These are phyloP conservation scores for Bombus balteatus DNA, from an alignment of 1,140 invertebrate genomes.

Conservation along the genomic window DNA sequence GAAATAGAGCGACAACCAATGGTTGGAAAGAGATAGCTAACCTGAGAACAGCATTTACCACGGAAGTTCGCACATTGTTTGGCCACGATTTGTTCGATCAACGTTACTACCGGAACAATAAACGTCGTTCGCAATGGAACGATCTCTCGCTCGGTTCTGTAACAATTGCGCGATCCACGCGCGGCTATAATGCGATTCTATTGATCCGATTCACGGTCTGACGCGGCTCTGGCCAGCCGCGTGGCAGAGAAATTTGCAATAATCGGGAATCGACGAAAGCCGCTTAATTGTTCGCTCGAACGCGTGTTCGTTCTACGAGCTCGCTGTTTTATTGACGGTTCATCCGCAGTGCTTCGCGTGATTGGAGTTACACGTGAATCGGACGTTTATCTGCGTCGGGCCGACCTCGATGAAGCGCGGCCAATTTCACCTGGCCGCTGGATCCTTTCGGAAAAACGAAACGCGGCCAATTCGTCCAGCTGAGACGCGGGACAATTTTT, in stretches of 20 bases:
- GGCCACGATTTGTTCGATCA: slow-evolving; percentile 16
- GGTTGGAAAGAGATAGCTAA: not conserved
- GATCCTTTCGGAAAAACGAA: not conserved
- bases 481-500: not conserved
- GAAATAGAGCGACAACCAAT: not conserved
- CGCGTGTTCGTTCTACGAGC: not conserved
- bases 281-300: slow-evolving; percentile 25
- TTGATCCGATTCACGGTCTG: not conserved
- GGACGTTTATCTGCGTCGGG: not conserved
- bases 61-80: slow-evolving; percentile 10
- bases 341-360: slow-evolving; percentile 22
- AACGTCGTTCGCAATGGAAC: not conserved
- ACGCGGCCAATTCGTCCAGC: not conserved
- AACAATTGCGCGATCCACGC: slow-evolving; percentile 1
- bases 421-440: not conserved
- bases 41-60: not conserved
- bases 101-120: not conserved
- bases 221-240: not conserved
- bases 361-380: slow-evolving; percentile 31
- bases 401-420: slow-evolving; percentile 6
- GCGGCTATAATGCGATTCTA: not conserved
- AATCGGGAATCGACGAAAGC: slow-evolving; percentile 9
- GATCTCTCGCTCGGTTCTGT: not conserved
- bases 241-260: slow-evolving; percentile 5
- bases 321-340: slow-evolving; percentile 26